Conservation (phyloP, 1,140 invertebrate species). For the Papilio helenus region DNA sequence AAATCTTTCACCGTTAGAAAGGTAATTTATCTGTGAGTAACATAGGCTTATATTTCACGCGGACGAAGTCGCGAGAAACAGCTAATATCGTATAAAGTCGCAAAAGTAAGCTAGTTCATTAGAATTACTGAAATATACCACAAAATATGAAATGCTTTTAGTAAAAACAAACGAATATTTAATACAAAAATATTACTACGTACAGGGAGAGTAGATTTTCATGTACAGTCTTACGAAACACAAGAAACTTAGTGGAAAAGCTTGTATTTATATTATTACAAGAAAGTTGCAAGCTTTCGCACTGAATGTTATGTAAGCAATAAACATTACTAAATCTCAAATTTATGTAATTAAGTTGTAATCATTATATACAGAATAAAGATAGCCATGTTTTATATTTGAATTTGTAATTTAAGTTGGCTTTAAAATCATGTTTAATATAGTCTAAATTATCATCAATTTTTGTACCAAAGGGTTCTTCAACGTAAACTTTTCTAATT, state of each 20-base stretch:
- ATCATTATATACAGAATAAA: not conserved
- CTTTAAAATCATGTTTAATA: too few species aligned
- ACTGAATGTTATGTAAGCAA: not conserved
- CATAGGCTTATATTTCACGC: too few species aligned
- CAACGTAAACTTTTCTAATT: not conserved
- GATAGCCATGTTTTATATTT: not conserved
- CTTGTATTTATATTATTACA: conserved; percentile 5
- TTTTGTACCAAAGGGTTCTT: not conserved
- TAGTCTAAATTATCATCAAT: not conserved
- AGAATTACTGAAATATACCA: not conserved
- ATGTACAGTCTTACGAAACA: conserved; percentile 14
- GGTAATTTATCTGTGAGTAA: too few species aligned
- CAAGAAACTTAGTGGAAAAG: conserved; percentile 7
- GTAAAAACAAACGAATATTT: not conserved
- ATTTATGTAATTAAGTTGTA: not conserved
- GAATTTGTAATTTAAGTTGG: not conserved
- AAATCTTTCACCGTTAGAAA: too few species aligned
- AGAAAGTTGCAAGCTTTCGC: not conserved
- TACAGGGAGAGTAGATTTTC: not conserved
- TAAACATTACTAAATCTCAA: not conserved
- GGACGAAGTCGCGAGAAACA: too few species aligned
- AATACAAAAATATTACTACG: conserved; percentile 8
- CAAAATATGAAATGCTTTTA: not conserved
- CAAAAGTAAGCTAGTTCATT: not conserved
- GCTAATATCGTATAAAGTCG: too few species aligned